Percentiles rank a stretch among this genome's conserved stretches.
Conservation (phyloP, 2,888 invertebrate genomes). For the Anthrax anthrax region DNA sequence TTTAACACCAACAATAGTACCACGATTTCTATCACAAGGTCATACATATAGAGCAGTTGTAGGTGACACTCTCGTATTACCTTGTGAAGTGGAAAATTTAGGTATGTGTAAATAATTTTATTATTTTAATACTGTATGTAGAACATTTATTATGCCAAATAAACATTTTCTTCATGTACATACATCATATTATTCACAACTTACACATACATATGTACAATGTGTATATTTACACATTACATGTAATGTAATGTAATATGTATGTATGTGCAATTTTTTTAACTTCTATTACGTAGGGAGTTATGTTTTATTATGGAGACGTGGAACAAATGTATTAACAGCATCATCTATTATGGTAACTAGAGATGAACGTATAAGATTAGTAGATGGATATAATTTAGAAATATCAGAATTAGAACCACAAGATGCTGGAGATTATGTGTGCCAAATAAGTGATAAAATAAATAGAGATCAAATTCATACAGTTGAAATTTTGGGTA, state of each 20-base stretch:
- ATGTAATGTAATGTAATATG: no score
- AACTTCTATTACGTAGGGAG: slow-evolving; percentile 45
- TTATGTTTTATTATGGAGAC: slow-evolving; percentile 51
- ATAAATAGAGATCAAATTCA: slow-evolving; percentile 54
- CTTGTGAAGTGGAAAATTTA: slow-evolving; percentile 66
- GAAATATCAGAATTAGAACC: slow-evolving; percentile 57
- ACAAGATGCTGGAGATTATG: slow-evolving; percentile 52
- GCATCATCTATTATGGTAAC: slow-evolving; percentile 59
- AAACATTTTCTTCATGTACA: no score
- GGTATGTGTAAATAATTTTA: slow-evolving; percentile 50
- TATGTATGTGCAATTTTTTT: no score
- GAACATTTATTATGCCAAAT: no score
- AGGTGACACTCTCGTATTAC: slow-evolving; percentile 62
- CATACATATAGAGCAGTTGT: slow-evolving; percentile 65
- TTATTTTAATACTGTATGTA: no score
- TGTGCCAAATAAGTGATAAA: slow-evolving; percentile 57
- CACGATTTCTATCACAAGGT: slow-evolving; percentile 57
- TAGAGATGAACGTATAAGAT: slow-evolving; percentile 49
- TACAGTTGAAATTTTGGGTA: slow-evolving; percentile 51
- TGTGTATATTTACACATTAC: no score
- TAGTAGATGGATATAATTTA: slow-evolving; percentile 55
- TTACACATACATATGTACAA: background rate
- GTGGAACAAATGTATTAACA: slow-evolving; percentile 56
- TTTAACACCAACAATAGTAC: slow-evolving; percentile 27
- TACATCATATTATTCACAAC: no score